These are phyloP conservation scores for Bujurquina vittata DNA, from an alignment of 2,113 vertebrate genomes.

Conservation along the genomic window DNA sequence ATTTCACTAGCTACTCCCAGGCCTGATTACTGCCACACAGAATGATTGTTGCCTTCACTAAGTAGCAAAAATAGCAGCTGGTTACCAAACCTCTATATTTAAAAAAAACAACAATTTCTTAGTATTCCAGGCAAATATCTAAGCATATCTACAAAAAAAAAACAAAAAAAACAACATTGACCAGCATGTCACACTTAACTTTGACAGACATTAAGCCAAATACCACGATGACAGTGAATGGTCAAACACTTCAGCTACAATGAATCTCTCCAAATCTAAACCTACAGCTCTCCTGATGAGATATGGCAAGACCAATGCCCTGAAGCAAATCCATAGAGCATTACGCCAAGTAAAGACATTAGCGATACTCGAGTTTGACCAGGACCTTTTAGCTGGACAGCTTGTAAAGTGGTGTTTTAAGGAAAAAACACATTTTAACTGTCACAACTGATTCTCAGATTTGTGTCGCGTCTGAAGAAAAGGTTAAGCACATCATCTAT, in stretches of 20 bases:
- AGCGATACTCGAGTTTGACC: slow-evolving; percentile 69
- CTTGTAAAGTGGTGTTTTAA: slow-evolving; percentile 60
- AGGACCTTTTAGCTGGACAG: slow-evolving; percentile 72
- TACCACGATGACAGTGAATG: slow-evolving; percentile 57
- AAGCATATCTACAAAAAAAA: slow-evolving; percentile 4
- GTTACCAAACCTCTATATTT: too few species aligned
- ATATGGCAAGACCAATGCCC: slow-evolving; percentile 56
- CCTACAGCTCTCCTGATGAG: slow-evolving; percentile 57
- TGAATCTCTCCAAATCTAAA: slow-evolving; percentile 55
- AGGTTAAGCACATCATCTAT: slow-evolving; percentile 77
- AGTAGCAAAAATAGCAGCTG: too few species aligned
- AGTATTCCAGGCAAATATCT: background rate
- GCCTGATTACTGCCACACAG: too few species aligned
- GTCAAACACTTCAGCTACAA: slow-evolving; percentile 56
- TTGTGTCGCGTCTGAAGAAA: slow-evolving; percentile 68
- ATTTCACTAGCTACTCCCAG: too few species aligned
- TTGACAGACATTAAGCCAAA: slow-evolving; percentile 59
- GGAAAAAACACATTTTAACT: slow-evolving; percentile 70
- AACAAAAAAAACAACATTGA: background rate
- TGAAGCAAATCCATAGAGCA: slow-evolving; percentile 62
- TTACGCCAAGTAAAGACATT: slow-evolving; percentile 58
- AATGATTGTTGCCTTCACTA: too few species aligned
- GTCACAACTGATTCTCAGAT: slow-evolving; percentile 72
- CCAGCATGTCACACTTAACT: slow-evolving; percentile 47
- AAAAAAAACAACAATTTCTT: background rate